Percentiles rank a stretch among this genome's conserved stretches.
phyloP scores from a whole-genome alignment of 30 jellyfish, hydroid and myxozoan genomes.

The Catostylus mosaicus region DNA sequence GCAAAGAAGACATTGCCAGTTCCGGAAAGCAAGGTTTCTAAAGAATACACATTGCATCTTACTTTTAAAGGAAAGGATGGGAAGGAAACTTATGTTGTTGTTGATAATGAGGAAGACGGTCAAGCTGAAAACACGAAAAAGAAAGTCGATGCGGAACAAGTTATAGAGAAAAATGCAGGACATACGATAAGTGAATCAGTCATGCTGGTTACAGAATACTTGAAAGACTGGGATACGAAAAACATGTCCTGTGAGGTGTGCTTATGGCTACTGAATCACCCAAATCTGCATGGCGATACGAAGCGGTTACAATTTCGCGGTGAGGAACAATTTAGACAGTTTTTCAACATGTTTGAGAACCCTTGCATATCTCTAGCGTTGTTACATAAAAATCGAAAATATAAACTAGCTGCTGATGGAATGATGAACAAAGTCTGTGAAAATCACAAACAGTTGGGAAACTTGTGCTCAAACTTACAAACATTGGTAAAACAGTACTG shows the following conservation, averaged over 20 bases:
- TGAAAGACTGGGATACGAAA: constrained; percentile 61
- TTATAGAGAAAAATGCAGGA: background rate
- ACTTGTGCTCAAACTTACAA: constrained; percentile 3
- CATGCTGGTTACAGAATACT: constrained; percentile 31
- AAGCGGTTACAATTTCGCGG: constrained; percentile 35
- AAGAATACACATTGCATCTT: constrained; percentile 49
- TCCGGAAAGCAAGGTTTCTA: constrained; percentile 12
- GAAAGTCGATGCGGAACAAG: background rate
- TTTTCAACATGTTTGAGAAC: constrained; percentile 42
- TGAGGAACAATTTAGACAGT: constrained; percentile 23
- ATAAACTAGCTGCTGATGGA: constrained; percentile 17
- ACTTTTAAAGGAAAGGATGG: constrained; percentile 43
- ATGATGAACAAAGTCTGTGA: constrained; percentile 14
- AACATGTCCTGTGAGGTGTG: constrained; percentile 50
- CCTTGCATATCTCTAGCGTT: constrained; percentile 55
- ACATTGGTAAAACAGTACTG: constrained; percentile 34
- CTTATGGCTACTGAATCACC: constrained; percentile 38
- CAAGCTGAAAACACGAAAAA: background rate
- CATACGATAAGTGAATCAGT: constrained; percentile 28
- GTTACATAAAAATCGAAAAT: constrained; percentile 48
- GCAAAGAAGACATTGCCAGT: background rate
- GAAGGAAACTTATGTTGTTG: constrained; percentile 60
- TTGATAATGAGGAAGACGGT: constrained; percentile 48
- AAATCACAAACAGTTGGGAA: background rate
- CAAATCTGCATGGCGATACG: constrained; percentile 11